Percentiles rank a stretch among this genome's conserved stretches.
Evolutionary conservation across 2,797 vertebrate genomes (phyloP).

Genomic region (Gymnodraco acuticeps): DNA sequence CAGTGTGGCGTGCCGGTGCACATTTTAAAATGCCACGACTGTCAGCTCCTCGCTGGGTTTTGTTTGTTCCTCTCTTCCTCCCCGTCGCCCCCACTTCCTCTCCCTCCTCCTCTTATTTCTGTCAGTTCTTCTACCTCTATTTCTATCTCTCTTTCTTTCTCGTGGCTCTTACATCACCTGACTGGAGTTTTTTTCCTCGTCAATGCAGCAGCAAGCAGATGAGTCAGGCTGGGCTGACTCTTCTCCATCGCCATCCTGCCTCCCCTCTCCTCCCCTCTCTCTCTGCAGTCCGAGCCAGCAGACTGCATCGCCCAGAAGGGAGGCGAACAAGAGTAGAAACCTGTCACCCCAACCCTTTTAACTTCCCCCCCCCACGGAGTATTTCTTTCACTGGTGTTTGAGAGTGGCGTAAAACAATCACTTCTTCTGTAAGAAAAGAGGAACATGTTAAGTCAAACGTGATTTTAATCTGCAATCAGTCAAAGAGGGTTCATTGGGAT

Average conservation of each 20-base stretch:
- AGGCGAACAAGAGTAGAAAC: conserved; percentile 41
- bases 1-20: conserved; percentile 87
- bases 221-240: conserved; percentile 81
- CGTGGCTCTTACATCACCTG: conserved; percentile 83
- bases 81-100: conserved; percentile 18
- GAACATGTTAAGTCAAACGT: conserved; percentile 52
- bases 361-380: neutral
- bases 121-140: conserved; percentile 63
- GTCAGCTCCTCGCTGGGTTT: conserved; percentile 63
- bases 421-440: conserved; percentile 31
- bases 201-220: conserved; percentile 83
- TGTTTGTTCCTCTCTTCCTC: conserved; percentile 57
- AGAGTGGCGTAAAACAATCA: conserved; percentile 38
- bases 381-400: conserved; percentile 27
- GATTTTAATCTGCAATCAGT: conserved; percentile 49
- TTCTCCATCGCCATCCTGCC: conserved; percentile 56
- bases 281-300: conserved; percentile 67
- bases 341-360: conserved; percentile 32
- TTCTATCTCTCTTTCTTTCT: conserved; percentile 65
- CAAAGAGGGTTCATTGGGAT: conserved; percentile 21
- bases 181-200: conserved; percentile 75
- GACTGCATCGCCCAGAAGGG: conserved; percentile 60
- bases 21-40: conserved; percentile 82
- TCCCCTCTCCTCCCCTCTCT: conserved; percentile 32
- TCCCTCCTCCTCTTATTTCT: conserved; percentile 47